A percentile compares a stretch with the other conserved stretches of the same genome.
These are phyloP conservation scores for Lophochroa leadbeateri DNA, from an alignment of 2,113 vertebrate genomes.

Conservation along the genomic window DNA sequence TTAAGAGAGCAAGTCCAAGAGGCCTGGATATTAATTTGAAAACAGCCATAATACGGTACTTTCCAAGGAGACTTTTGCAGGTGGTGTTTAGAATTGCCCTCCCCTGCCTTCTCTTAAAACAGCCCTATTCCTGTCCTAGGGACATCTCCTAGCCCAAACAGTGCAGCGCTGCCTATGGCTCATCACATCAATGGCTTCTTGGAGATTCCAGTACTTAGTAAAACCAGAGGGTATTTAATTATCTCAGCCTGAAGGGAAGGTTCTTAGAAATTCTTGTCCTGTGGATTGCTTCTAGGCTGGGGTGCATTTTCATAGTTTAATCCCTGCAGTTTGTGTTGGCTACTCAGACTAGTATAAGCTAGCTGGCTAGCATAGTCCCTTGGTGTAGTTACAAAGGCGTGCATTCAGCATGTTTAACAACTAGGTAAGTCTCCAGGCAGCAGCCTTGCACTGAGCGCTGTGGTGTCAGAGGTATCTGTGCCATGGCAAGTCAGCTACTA, in stretches of 20 bases:
- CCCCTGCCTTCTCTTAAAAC: neutral
- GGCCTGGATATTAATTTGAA: neutral
- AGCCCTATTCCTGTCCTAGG: neutral
- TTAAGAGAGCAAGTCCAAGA: neutral
- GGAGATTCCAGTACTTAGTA: neutral
- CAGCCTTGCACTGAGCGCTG: neutral
- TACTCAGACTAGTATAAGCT: neutral
- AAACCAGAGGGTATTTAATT: neutral
- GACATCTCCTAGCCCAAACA: neutral
- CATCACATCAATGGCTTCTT: neutral
- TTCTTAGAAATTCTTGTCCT: neutral
- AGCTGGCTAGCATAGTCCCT: neutral
- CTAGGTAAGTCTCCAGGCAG: neutral
- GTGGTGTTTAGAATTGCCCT: rapidly evolving
- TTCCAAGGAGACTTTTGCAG: neutral
- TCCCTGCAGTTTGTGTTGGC: neutral
- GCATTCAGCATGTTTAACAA: neutral
- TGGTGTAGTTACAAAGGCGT: neutral
- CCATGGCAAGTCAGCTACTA: neutral
- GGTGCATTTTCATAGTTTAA: neutral
- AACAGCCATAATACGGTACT: neutral
- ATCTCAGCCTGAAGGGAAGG: neutral
- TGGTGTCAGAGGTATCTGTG: neutral
- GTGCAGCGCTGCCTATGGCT: neutral
- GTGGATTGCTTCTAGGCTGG: neutral